Evolutionary conservation across 2,888 invertebrate genomes (phyloP).

Genomic region (Heliconius aoede): DNA sequence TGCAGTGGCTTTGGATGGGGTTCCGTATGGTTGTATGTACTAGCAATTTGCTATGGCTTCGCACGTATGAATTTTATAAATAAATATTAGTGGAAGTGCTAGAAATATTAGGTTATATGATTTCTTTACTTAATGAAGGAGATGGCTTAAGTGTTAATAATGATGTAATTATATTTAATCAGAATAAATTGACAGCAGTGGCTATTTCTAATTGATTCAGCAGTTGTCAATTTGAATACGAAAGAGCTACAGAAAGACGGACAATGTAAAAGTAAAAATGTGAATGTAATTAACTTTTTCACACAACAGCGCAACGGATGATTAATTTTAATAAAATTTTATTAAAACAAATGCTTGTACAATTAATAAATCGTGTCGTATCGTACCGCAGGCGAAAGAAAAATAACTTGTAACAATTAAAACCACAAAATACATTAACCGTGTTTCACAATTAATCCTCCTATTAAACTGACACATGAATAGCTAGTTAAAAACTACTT

Average conservation of each 20-base stretch:
- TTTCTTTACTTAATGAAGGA: background rate
- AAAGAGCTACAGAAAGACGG: no score
- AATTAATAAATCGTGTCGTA: no score
- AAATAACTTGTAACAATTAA: background rate
- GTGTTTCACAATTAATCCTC: background rate
- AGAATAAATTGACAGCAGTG: no score
- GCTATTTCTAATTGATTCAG: no score
- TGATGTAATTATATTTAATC: no score
- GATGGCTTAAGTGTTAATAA: background rate
- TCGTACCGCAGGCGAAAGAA: background rate
- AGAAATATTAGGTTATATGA: background rate
- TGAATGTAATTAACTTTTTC: no score
- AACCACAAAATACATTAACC: background rate
- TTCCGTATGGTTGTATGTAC: conserved; percentile 44
- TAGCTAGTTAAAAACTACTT: conserved; percentile 15
- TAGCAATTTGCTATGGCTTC: background rate
- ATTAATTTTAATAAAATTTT: no score
- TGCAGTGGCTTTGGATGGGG: conserved; percentile 34
- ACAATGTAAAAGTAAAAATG: no score
- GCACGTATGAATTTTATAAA: background rate
- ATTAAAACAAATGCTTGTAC: no score
- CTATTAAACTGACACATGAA: conserved; percentile 4
- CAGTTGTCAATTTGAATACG: no score
- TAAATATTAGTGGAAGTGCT: background rate
- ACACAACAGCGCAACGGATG: no score